phyloP scores from a whole-genome alignment of 2,797 vertebrate species.

The Enteromius radiatus region DNA sequence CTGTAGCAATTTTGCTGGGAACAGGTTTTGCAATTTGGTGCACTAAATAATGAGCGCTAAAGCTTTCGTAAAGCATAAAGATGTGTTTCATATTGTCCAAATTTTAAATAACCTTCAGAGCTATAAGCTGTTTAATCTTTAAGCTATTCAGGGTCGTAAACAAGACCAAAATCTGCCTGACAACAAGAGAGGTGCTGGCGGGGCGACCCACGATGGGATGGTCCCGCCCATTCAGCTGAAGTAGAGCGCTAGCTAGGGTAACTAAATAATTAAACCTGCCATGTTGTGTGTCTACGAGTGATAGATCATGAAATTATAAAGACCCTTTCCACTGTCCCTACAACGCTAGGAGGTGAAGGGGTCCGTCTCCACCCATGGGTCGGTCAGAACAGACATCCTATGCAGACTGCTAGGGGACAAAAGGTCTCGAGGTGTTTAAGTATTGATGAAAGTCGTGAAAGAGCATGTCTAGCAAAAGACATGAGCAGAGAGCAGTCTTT shows the following conservation, averaged over 20 bases:
- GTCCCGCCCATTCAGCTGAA: slow-evolving; percentile 46
- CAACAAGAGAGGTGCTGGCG: slow-evolving; percentile 55
- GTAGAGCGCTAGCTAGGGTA: slow-evolving; percentile 17
- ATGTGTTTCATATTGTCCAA: not conserved
- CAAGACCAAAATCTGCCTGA: slow-evolving; percentile 70
- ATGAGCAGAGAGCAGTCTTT: not conserved
- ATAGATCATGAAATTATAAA: slow-evolving; percentile 78
- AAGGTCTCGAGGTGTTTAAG: slow-evolving; percentile 68
- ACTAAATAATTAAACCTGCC: slow-evolving; percentile 76
- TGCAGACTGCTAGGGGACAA: slow-evolving; percentile 30
- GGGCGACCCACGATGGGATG: not conserved
- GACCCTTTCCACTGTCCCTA: slow-evolving; percentile 46
- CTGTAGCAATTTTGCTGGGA: not conserved
- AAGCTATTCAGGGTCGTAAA: slow-evolving; percentile 20
- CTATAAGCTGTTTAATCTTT: slow-evolving; percentile 18
- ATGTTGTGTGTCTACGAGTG: slow-evolving; percentile 70
- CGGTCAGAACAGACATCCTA: slow-evolving; percentile 14
- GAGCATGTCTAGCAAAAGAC: slow-evolving; percentile 56
- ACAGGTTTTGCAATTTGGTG: not conserved
- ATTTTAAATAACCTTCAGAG: not conserved
- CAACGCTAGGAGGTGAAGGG: not conserved
- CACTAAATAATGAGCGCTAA: not conserved
- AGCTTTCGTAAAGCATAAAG: too few relatives aligned
- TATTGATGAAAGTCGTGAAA: slow-evolving; percentile 69
- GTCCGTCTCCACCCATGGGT: slow-evolving; percentile 25